Conservation (phyloP, 2,113 vertebrate species). For the Scytalopus superciliaris region DNA sequence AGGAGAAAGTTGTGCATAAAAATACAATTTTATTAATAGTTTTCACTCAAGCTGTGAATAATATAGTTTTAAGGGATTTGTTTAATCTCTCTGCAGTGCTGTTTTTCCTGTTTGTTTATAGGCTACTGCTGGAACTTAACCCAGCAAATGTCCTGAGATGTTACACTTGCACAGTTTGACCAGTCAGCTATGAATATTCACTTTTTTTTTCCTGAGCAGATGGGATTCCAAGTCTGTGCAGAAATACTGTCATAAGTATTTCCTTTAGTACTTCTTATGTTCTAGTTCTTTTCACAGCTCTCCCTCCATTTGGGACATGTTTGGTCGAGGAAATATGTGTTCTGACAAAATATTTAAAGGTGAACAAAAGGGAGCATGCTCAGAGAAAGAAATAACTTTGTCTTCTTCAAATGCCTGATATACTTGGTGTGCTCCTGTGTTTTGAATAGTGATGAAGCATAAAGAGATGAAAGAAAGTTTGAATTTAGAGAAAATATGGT, state of each 20-base stretch:
- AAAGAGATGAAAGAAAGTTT: not conserved
- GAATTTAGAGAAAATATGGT: not conserved
- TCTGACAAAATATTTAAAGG: constrained; percentile 24
- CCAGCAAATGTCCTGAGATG: not conserved
- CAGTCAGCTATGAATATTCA: not conserved
- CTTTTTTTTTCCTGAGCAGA: not conserved
- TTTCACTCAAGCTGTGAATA: not conserved
- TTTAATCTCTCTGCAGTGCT: not conserved
- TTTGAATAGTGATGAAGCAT: not conserved
- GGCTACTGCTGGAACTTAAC: not conserved
- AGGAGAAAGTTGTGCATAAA: not conserved
- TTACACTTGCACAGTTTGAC: not conserved
- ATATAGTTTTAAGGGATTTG: not conserved
- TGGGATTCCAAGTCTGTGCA: not conserved
- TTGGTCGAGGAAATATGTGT: not conserved
- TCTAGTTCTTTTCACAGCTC: not conserved
- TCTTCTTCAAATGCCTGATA: not conserved
- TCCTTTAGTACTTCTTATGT: not conserved
- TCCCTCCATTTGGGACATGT: not conserved
- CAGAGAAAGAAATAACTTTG: not conserved
- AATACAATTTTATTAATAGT: not conserved
- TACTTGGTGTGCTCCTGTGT: not conserved
- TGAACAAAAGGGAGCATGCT: not conserved
- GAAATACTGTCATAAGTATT: not conserved
- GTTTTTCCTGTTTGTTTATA: not conserved